phyloP scores from a whole-genome alignment of 2,113 vertebrate genomes.

The Apteryx mantelli region DNA sequence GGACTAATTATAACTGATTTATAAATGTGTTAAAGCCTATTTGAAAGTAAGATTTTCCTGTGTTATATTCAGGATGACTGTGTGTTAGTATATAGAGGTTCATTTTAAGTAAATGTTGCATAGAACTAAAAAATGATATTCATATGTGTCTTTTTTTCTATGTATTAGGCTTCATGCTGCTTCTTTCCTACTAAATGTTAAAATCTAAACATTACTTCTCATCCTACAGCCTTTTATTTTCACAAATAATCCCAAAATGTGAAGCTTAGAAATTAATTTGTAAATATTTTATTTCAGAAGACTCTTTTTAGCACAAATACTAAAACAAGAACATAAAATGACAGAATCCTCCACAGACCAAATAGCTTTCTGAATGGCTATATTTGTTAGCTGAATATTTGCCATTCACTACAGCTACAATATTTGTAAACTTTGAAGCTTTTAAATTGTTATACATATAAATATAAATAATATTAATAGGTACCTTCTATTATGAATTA shows the following conservation, averaged over 20 bases:
- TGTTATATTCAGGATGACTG: constrained; percentile 48
- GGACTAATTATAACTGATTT: constrained; percentile 69
- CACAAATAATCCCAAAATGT: not conserved
- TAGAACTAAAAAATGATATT: not conserved
- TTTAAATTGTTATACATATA: constrained; percentile 45
- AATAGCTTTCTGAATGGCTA: not conserved
- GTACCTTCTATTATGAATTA: constrained; percentile 41
- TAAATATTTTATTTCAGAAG: constrained; percentile 14
- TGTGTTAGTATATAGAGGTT: constrained; percentile 1
- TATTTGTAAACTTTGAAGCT: constrained; percentile 20
- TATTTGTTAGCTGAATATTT: constrained; percentile 16
- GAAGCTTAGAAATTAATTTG: constrained; percentile 24
- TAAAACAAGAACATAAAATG: not conserved
- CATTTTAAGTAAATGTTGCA: not conserved
- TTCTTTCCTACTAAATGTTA: not conserved
- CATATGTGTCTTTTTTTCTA: not conserved
- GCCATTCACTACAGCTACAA: not conserved
- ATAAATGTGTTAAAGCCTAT: constrained; percentile 64
- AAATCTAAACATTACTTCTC: constrained; percentile 19
- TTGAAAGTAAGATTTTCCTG: constrained; percentile 54
- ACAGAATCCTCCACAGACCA: not conserved
- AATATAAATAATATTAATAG: constrained; percentile 24
- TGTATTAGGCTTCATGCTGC: not conserved
- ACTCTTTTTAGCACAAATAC: not conserved
- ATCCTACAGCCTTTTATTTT: not conserved